Evolutionary conservation across 2,888 invertebrate species (phyloP).

Genomic region (Eumacrocentrus americanus): DNA sequence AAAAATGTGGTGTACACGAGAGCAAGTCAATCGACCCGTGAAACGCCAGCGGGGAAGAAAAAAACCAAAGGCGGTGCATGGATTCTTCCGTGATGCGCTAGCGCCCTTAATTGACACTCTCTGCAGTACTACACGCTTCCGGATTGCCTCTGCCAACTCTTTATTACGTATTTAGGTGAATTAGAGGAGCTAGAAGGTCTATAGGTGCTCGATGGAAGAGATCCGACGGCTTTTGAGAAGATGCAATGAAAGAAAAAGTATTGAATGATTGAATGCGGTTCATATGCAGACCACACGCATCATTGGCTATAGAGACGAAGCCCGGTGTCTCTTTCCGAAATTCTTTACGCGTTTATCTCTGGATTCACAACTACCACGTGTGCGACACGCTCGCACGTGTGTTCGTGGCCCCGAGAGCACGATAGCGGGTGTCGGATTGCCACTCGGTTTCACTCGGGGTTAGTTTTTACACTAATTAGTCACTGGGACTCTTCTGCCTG

Average conservation of each 20-base stretch:
- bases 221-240: too few relatives aligned
- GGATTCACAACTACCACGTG: slow-evolving; percentile 34
- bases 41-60: slow-evolving; percentile 32
- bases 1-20: slow-evolving; percentile 39
- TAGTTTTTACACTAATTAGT: slow-evolving; percentile 60
- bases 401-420: slow-evolving; percentile 12
- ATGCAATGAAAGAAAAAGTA: too few relatives aligned
- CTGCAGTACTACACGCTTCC: neutral
- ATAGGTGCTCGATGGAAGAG: too few relatives aligned
- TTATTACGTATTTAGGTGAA: too few relatives aligned
- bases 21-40: slow-evolving; percentile 36
- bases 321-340: slow-evolving; percentile 24
- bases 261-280: too few relatives aligned
- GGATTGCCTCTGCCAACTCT: too few relatives aligned
- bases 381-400: slow-evolving; percentile 27
- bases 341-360: slow-evolving; percentile 31
- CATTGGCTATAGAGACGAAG: neutral
- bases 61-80: slow-evolving; percentile 20
- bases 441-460: slow-evolving; percentile 33
- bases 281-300: slow-evolving; percentile 21
- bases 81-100: slow-evolving; percentile 20
- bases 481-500: slow-evolving; percentile 57
- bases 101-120: slow-evolving; percentile 22
- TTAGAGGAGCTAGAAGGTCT: too few relatives aligned
- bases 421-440: slow-evolving; percentile 30